Base-by-base conservation (phyloP, 2,797 vertebrate species). In the Kryptopterus vitreolus region DNA sequence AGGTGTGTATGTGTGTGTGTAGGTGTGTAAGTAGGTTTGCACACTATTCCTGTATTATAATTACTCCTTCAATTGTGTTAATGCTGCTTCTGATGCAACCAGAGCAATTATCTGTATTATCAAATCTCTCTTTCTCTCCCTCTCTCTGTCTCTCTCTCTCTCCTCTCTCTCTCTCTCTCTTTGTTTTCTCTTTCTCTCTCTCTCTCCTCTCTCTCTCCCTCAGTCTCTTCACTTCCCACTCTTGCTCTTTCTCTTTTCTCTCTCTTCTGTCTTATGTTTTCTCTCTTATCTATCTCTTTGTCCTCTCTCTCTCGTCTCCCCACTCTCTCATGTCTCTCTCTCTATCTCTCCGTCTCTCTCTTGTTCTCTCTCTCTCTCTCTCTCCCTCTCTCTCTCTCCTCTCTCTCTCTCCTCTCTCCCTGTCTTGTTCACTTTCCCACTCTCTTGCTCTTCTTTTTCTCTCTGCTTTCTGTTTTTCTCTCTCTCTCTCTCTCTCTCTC, bases 41-140 rank as follows among this genome's bases (percentile, higher is more conserved):
- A 66, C 1, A 26, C n/a, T 50, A 16, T 15, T 70, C 33, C 29
- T 35, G 50, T 16, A 16, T n/a, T 48, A n/a, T 78, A 68, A 68
- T 73, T 74, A 53, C 61, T 38, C 13, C 43, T 74, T 74, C 59
- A 78, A 66, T 52, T 66, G 65, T 82, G 58, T 57, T 62, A n/a
- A 26, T 77, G 66, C 57, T 69, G 46, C 38, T 26, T 55, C 24
- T 77, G 74, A 77, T 81, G 75, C 75, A 65, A 55, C 29, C 55
- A 57, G 66, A 24, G 63, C 65, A 33, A 57, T 73, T 65, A 66
- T 69, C 43, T 57, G 52, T 74, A 55, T 24, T 58, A 71, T 31
- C 24, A 12, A 26, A 15, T 63, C n/a, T 62, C 31, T 24, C 48
- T 78, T 4, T 69, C 9, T 68, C 29, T 77, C 26, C 26, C 63